A percentile compares a stretch with the other conserved stretches of the same genome.
These are phyloP conservation scores for Lochmaea crataegi DNA, from an alignment of 2,888 invertebrate genomes.

Conservation along the genomic window DNA sequence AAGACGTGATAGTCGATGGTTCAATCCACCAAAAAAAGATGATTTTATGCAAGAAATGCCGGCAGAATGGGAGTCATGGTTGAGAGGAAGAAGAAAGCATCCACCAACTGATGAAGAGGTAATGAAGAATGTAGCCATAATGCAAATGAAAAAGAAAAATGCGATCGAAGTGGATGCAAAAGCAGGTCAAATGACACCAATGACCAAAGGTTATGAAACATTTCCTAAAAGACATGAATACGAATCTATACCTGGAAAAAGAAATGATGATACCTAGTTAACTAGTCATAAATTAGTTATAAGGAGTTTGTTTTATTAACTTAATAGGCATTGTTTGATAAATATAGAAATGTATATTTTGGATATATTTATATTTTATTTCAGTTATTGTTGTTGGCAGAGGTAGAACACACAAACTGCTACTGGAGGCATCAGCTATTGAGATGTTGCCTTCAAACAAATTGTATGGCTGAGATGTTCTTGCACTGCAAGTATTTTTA, in stretches of 20 bases:
- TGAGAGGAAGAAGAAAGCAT: constrained; percentile 70
- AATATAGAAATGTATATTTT: no score
- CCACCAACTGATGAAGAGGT: constrained; percentile 83
- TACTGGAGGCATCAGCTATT: no score
- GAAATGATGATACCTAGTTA: constrained; percentile 21
- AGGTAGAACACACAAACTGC: no score
- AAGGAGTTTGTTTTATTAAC: neutral
- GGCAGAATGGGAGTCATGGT: constrained; percentile 91
- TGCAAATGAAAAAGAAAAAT: constrained; percentile 79
- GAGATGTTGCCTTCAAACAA: no score
- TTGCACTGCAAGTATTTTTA: no score
- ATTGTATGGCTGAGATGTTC: no score
- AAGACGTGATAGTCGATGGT: constrained; percentile 77
- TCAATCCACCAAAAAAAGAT: constrained; percentile 73
- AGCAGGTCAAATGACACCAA: constrained; percentile 67
- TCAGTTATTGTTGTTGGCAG: no score
- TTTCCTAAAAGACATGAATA: constrained; percentile 67
- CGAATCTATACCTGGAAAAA: constrained; percentile 66
- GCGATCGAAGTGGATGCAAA: constrained; percentile 76
- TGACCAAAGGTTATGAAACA: constrained; percentile 63
- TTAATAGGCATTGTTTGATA: no score
- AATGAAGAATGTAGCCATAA: constrained; percentile 75
- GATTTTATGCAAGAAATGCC: constrained; percentile 81
- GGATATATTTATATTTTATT: no score
- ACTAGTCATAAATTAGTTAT: neutral